These are phyloP conservation scores for Perizoma affinitatum DNA, from an alignment of 2,888 invertebrate species.

Conservation along the genomic window DNA sequence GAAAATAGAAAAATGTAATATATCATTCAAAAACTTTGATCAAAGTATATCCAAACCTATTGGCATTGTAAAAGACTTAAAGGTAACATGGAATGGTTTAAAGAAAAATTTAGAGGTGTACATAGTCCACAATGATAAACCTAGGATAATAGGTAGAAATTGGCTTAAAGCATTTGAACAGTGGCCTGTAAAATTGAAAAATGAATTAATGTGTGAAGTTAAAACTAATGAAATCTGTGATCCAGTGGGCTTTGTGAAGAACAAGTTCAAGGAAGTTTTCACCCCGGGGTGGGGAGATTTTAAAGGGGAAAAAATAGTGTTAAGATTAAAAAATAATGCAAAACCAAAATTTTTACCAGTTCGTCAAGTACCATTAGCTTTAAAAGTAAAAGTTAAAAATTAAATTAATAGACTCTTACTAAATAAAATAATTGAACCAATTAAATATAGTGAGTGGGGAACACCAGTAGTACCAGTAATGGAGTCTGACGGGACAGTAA, in stretches of 20 bases:
- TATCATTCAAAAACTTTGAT: neutral
- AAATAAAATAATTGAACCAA: conserved; percentile 6
- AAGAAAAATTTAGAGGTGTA: too few species aligned
- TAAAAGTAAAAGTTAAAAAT: conserved; percentile 31
- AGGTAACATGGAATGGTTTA: neutral
- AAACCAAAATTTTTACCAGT: conserved; percentile 20
- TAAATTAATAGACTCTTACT: conserved; percentile 10
- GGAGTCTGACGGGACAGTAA: conserved; percentile 37
- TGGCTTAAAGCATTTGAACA: too few species aligned
- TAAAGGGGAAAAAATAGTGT: conserved; percentile 3
- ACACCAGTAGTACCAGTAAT: conserved; percentile 40
- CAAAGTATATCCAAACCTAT: neutral
- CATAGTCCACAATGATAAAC: too few species aligned
- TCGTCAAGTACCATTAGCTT: conserved; percentile 33
- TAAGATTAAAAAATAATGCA: conserved; percentile 5
- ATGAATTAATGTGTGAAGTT: too few species aligned
- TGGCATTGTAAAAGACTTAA: neutral
- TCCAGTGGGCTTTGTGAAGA: conserved; percentile 1
- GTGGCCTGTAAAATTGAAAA: too few species aligned
- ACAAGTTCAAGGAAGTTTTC: conserved; percentile 6
- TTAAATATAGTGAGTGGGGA: conserved; percentile 34
- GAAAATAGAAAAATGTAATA: neutral
- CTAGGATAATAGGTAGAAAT: too few species aligned
- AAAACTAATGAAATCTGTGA: neutral
- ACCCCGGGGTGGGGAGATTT: neutral